Evolutionary conservation across 2,797 vertebrate genomes (phyloP).

Genomic region (Falco cherrug): DNA sequence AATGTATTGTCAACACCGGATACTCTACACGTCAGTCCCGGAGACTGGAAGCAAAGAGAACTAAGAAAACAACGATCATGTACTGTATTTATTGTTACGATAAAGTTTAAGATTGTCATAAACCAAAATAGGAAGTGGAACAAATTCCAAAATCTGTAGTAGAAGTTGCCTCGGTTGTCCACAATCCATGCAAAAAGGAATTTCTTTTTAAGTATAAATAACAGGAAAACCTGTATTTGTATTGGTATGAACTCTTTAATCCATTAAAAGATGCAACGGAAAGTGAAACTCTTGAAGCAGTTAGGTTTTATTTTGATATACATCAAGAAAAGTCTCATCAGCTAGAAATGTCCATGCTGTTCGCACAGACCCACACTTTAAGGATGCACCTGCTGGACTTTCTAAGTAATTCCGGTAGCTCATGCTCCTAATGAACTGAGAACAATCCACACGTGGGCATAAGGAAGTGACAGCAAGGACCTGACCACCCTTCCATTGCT

Average conservation of each 20-base stretch:
- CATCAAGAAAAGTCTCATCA: neutral
- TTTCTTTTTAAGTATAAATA: neutral
- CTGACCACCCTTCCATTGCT: neutral
- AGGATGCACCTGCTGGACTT: neutral
- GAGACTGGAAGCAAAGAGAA: neutral
- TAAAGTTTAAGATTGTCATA: neutral
- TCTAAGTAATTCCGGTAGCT: neutral
- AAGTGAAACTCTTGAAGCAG: neutral
- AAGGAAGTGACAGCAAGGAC: neutral
- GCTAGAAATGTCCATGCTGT: neutral
- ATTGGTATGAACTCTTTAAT: neutral
- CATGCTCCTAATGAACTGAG: neutral
- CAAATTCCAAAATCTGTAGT: neutral
- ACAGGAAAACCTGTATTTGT: neutral
- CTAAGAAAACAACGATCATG: neutral
- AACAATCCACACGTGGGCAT: accelerated
- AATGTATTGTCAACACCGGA: neutral
- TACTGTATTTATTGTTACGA: neutral
- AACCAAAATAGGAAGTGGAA: neutral
- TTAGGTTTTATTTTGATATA: neutral
- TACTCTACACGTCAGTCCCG: neutral
- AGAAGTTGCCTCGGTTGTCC: neutral
- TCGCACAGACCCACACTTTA: neutral
- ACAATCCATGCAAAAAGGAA: neutral
- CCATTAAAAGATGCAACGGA: neutral